Conservation (phyloP, 1,140 invertebrate species). For the Cyphomyrmex costatus region DNA sequence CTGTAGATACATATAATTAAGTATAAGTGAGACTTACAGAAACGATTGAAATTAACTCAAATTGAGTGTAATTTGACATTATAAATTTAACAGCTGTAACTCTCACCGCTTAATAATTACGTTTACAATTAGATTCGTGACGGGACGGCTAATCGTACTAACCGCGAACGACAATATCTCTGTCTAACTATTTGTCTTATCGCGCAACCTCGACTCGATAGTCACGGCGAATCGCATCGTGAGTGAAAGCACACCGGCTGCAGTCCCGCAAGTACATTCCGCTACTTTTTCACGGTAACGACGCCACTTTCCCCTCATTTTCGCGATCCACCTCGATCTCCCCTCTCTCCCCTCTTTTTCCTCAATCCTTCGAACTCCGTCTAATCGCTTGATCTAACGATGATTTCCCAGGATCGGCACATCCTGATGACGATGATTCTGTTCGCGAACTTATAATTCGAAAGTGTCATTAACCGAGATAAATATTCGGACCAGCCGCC, state of each 20-base stretch:
- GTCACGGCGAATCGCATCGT: slow-evolving; percentile 31
- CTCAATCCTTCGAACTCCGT: too few relatives aligned
- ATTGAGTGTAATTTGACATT: too few relatives aligned
- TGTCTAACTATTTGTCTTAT: slow-evolving; percentile 12
- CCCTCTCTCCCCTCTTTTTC: neutral
- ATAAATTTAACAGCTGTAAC: too few relatives aligned
- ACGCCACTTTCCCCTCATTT: slow-evolving; percentile 70
- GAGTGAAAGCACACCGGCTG: slow-evolving; percentile 69
- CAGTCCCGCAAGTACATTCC: slow-evolving; percentile 63
- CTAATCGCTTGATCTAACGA: neutral
- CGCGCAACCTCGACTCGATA: slow-evolving; percentile 19
- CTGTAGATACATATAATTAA: too few relatives aligned
- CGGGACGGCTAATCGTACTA: too few relatives aligned
- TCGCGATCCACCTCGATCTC: slow-evolving; percentile 33
- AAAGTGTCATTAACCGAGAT: slow-evolving; percentile 19
- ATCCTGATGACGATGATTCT: neutral
- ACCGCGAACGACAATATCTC: neutral
- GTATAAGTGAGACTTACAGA: too few relatives aligned
- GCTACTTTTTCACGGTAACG: slow-evolving; percentile 59
- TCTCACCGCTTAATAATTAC: neutral
- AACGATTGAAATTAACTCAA: too few relatives aligned
- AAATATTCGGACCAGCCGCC: neutral
- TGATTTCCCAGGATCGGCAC: slow-evolving; percentile 21
- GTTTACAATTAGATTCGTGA: neutral
- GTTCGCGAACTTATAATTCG: neutral